These are phyloP conservation scores for Lophius piscatorius DNA, from an alignment of 2,113 vertebrate genomes.

Conservation along the genomic window DNA sequence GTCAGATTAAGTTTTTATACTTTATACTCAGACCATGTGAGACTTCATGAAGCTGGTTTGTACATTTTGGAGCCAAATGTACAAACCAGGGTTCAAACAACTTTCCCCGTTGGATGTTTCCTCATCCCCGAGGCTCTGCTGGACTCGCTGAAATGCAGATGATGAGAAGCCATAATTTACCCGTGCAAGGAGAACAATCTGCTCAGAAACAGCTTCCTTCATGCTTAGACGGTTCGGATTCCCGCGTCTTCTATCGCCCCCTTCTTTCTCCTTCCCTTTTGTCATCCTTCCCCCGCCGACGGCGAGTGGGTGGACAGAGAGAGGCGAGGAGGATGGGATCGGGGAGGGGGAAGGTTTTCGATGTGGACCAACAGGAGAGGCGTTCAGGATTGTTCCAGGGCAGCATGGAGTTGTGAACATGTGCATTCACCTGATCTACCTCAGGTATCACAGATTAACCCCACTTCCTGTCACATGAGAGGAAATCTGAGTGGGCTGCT, in stretches of 20 bases:
- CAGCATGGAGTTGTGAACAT: no score
- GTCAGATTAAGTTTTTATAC: no score
- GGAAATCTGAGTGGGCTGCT: no score
- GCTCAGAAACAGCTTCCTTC: slow-evolving; percentile 1
- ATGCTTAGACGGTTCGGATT: no score
- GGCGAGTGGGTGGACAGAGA: slow-evolving; percentile 35
- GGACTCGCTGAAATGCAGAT: slow-evolving; percentile 1
- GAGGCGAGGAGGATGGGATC: slow-evolving; percentile 35
- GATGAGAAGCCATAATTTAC: slow-evolving; percentile 3
- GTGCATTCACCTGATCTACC: no score
- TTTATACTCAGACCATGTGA: no score
- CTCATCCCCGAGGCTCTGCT: background rate
- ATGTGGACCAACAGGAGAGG: background rate
- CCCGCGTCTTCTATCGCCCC: background rate
- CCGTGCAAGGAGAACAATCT: slow-evolving; percentile 7
- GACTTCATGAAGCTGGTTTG: no score
- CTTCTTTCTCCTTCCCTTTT: background rate
- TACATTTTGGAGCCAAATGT: background rate
- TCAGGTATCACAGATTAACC: no score
- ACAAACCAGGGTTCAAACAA: background rate
- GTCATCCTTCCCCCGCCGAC: slow-evolving; percentile 12
- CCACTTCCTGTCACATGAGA: no score
- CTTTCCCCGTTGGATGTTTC: background rate
- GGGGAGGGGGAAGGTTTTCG: background rate
- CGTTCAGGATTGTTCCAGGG: no score